Evolutionary conservation across 2,113 vertebrate genomes (phyloP).

Genomic region (Campylomormyrus numenius): DNA sequence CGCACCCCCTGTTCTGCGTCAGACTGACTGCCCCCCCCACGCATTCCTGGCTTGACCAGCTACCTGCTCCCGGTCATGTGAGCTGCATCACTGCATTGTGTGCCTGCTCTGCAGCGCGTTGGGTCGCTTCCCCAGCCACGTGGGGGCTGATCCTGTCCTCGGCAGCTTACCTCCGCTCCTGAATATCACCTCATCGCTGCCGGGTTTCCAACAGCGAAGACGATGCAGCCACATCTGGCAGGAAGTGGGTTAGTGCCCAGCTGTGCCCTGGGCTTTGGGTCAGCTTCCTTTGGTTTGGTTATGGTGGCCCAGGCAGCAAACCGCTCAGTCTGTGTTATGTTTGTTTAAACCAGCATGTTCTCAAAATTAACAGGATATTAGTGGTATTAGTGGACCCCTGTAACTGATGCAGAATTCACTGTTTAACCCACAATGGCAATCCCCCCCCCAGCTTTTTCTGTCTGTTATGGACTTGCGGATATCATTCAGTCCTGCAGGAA

Average conservation of each 20-base stretch:
- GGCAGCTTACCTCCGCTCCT: background rate
- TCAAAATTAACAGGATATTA: background rate
- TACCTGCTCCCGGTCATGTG: background rate
- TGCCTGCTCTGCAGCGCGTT: constrained; percentile 23
- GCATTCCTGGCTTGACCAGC: background rate
- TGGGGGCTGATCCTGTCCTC: constrained; percentile 35
- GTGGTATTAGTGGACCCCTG: background rate
- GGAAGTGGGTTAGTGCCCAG: background rate
- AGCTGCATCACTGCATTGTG: constrained; percentile 15
- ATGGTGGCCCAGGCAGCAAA: background rate
- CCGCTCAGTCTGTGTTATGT: background rate
- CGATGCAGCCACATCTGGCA: background rate
- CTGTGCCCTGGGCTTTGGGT: background rate
- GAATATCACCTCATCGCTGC: background rate
- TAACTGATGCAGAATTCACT: background rate
- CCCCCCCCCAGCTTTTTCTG: background rate
- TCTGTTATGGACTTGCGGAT: background rate
- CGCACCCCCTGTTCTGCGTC: background rate
- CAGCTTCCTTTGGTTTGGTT: background rate
- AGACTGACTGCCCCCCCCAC: background rate
- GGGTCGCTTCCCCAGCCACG: constrained; percentile 30
- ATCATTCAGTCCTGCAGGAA: background rate
- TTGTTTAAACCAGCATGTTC: background rate
- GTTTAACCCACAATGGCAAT: background rate
- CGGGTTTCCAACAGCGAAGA: background rate